phyloP scores from a whole-genome alignment of 1,140 invertebrate genomes.

The Drosophila albomicans region DNA sequence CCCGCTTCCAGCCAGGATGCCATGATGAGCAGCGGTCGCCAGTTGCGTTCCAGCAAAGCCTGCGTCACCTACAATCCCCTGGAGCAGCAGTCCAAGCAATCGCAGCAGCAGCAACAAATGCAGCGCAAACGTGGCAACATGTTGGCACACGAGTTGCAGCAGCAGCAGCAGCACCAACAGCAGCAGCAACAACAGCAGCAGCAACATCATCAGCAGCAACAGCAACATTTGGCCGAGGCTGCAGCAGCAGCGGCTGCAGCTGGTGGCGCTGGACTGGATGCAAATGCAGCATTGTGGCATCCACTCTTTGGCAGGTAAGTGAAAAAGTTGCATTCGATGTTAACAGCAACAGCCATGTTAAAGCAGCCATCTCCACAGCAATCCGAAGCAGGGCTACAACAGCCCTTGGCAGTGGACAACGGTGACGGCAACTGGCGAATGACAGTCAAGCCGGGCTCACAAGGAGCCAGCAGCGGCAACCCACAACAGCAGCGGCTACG shows the following conservation, averaged over 20 bases:
- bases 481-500: slow-evolving; percentile 44
- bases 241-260: slow-evolving; percentile 50
- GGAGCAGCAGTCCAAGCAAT: slow-evolving; percentile 59
- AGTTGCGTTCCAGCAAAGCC: slow-evolving; percentile 70
- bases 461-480: slow-evolving; percentile 78
- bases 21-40: slow-evolving; percentile 44
- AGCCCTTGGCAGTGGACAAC: slow-evolving; percentile 87
- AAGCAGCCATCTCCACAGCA: slow-evolving; percentile 57
- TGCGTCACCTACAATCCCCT: slow-evolving; percentile 66
- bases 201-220: slow-evolving; percentile 46
- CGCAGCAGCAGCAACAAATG: slow-evolving; percentile 33
- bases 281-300: slow-evolving; percentile 89
- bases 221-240: slow-evolving; percentile 52
- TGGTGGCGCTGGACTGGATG: slow-evolving; percentile 76
- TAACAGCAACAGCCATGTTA: background rate
- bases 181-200: slow-evolving; percentile 42
- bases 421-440: slow-evolving; percentile 86
- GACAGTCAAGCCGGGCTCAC: slow-evolving; percentile 85
- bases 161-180: slow-evolving; percentile 63
- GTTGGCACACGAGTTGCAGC: slow-evolving; percentile 53
- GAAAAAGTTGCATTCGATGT: background rate
- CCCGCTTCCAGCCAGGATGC: slow-evolving; percentile 20
- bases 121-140: slow-evolving; percentile 62
- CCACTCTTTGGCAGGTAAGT: slow-evolving; percentile 89
- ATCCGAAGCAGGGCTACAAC: slow-evolving; percentile 85